A percentile compares a stretch with the other conserved stretches of the same genome.
Evolutionary conservation across 2,888 invertebrate species (phyloP).

Genomic region (Gortyna flavago): DNA sequence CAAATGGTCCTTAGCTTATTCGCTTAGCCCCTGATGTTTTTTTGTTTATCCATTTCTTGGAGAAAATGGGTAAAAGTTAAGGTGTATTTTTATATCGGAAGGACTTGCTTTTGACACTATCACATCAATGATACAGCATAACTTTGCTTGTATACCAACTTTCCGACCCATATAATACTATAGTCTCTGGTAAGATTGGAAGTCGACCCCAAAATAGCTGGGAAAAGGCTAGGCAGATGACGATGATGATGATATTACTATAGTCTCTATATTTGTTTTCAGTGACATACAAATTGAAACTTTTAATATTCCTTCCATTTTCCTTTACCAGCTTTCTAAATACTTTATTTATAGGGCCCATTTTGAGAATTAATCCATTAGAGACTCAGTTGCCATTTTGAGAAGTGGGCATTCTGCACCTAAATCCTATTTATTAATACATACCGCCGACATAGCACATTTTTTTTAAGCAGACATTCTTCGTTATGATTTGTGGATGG

Average conservation of each 20-base stretch:
- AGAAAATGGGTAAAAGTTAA: background rate
- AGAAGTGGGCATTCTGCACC: too few species aligned
- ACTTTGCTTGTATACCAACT: background rate
- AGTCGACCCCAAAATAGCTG: too few species aligned
- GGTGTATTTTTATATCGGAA: background rate
- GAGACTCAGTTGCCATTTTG: too few species aligned
- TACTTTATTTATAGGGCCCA: background rate
- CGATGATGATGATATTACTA: too few species aligned
- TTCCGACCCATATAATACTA: background rate
- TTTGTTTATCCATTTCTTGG: conserved; percentile 32
- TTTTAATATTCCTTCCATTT: background rate
- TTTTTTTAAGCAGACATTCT: background rate
- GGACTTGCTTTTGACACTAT: background rate
- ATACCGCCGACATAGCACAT: background rate
- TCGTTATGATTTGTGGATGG: too few species aligned
- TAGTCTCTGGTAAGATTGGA: too few species aligned
- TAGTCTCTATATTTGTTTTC: background rate
- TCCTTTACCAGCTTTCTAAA: background rate
- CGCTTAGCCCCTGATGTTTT: conserved; percentile 48
- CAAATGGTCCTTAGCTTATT: conserved; percentile 66
- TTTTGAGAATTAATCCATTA: too few species aligned
- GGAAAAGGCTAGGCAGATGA: too few species aligned
- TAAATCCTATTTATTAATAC: too few species aligned
- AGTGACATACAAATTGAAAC: background rate
- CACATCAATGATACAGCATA: background rate